phyloP scores from a whole-genome alignment of 2,888 invertebrate genomes.

The Tanypteryx hageni region DNA sequence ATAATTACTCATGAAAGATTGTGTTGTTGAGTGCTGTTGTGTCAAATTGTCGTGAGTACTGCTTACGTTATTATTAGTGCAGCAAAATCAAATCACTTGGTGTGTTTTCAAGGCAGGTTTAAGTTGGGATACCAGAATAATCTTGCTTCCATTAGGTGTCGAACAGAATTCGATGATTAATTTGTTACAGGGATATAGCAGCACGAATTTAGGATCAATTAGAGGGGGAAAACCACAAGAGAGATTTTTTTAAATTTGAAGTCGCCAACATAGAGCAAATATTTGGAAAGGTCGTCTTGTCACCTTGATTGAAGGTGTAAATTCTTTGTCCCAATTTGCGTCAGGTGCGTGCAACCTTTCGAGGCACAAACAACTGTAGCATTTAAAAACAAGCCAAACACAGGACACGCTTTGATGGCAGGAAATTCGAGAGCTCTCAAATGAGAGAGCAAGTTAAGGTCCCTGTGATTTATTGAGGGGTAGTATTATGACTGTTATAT shows the following conservation, averaged over 20 bases:
- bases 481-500: constrained; percentile 43
- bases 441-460: constrained; percentile 2
- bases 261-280: neutral
- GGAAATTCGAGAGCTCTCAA: constrained; percentile 8
- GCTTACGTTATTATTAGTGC: too few relatives aligned
- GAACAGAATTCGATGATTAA: too few relatives aligned
- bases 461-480: constrained; percentile 39
- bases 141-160: too few relatives aligned
- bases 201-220: too few relatives aligned
- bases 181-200: too few relatives aligned
- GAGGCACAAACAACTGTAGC: neutral
- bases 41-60: too few relatives aligned
- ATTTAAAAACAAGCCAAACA: constrained; percentile 22
- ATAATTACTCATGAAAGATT: too few relatives aligned
- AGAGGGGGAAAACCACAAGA: neutral
- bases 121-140: too few relatives aligned
- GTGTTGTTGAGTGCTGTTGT: too few relatives aligned
- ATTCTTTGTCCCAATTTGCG: neutral
- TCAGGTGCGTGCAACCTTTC: neutral
- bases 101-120: too few relatives aligned
- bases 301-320: neutral
- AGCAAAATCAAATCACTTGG: too few relatives aligned
- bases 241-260: neutral
- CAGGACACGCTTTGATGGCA: neutral
- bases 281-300: neutral